Conservation (phyloP, 2,797 vertebrate genomes). For the Lycodopsis pacificus region DNA sequence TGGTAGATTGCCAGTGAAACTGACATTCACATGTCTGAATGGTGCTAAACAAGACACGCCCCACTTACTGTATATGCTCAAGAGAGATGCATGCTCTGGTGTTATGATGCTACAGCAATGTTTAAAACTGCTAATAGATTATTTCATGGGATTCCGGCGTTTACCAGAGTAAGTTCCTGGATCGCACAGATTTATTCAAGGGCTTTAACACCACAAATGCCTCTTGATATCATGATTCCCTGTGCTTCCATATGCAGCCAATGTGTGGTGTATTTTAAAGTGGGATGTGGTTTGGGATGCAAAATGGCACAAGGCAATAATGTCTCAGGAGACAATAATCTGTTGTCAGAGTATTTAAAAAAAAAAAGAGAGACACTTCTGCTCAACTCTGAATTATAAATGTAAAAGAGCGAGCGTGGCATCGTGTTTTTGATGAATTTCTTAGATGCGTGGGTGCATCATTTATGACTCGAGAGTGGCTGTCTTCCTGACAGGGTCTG, state of each 20-base stretch:
- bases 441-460: slow-evolving; percentile 50
- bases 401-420: slow-evolving; percentile 14
- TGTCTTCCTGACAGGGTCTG: slow-evolving; percentile 29
- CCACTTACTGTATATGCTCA: neutral
- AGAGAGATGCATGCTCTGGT: slow-evolving; percentile 5
- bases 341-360: neutral
- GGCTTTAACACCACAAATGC: neutral
- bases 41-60: slow-evolving; percentile 17
- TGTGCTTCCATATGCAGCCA: neutral
- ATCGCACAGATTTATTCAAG: neutral
- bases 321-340: neutral
- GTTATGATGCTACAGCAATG: slow-evolving; percentile 38
- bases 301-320: neutral
- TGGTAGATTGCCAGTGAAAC: neutral
- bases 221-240: neutral
- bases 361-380: neutral
- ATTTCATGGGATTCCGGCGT: slow-evolving; percentile 9
- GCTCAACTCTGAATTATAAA: slow-evolving; percentile 40
- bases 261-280: neutral
- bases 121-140: slow-evolving; percentile 45
- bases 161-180: neutral
- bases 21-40: slow-evolving; percentile 11
- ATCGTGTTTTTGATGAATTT: slow-evolving; percentile 56
- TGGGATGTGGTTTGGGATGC: neutral
- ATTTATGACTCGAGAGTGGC: slow-evolving; percentile 48